phyloP scores from a whole-genome alignment of 2,888 invertebrate species.

The Calameuta pallipes region DNA sequence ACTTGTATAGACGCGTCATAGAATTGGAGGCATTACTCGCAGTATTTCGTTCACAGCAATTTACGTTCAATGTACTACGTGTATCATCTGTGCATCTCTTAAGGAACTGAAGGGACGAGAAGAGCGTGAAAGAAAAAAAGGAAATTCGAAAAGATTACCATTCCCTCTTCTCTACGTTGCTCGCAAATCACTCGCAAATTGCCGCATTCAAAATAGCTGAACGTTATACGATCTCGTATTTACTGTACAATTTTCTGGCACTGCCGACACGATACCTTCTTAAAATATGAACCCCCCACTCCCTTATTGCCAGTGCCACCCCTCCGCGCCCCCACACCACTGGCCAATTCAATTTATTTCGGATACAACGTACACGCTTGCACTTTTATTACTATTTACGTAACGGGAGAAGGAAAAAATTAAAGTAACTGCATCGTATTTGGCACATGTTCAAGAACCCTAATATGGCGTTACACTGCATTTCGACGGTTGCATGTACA shows the following conservation, averaged over 20 bases:
- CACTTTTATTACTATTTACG: slow-evolving; percentile 47
- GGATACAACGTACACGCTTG: slow-evolving; percentile 28
- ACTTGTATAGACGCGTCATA: not conserved
- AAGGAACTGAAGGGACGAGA: not conserved
- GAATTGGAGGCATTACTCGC: not conserved
- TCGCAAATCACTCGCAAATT: not conserved
- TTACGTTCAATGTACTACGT: not conserved
- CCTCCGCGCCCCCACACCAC: slow-evolving; percentile 14
- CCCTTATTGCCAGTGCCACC: not conserved
- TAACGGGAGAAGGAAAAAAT: slow-evolving; percentile 25
- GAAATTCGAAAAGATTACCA: not conserved
- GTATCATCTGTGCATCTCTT: not conserved
- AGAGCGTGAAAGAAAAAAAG: not conserved
- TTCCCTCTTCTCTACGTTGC: not conserved
- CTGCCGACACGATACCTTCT: not conserved
- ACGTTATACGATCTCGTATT: not conserved
- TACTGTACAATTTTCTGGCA: not conserved
- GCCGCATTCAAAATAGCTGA: not conserved
- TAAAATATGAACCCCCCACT: not conserved
- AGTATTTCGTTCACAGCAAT: not conserved
- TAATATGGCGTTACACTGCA: slow-evolving; percentile 27
- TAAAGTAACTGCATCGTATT: slow-evolving; percentile 42
- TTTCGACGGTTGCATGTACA: not conserved
- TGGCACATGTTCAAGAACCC: slow-evolving; percentile 48
- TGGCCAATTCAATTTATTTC: slow-evolving; percentile 45